Conservation (phyloP, 2,113 vertebrate genomes). For the Gobius niger region DNA sequence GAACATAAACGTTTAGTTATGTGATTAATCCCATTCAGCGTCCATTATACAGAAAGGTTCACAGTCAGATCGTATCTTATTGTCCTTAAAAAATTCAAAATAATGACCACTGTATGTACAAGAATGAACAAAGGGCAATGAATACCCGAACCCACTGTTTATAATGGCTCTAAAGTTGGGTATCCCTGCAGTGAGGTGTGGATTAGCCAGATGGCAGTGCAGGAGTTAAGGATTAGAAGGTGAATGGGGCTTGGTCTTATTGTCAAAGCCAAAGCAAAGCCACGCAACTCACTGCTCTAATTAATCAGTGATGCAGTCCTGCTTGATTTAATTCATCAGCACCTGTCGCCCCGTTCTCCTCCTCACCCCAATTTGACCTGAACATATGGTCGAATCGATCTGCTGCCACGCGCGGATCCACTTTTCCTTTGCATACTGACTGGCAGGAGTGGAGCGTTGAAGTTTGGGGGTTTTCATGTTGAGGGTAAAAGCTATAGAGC, state of each 20-base stretch:
- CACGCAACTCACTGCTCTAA: conserved; percentile 8
- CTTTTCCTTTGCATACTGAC: conserved; percentile 12
- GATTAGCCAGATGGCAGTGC: conserved; percentile 59
- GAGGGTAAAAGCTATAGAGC: conserved; percentile 16
- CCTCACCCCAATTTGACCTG: conserved; percentile 16
- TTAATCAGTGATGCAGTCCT: conserved; percentile 22
- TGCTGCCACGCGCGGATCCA: conserved; percentile 15
- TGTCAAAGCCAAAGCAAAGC: neutral
- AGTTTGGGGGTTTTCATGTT: neutral
- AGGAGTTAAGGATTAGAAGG: conserved; percentile 54
- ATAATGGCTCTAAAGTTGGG: conserved; percentile 6
- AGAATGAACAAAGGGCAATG: too few relatives aligned
- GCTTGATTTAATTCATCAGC: neutral
- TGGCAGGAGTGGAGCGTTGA: neutral
- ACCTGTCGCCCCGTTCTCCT: neutral
- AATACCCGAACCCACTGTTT: neutral
- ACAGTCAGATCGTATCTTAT: too few relatives aligned
- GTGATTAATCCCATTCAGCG: too few relatives aligned
- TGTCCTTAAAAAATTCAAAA: too few relatives aligned
- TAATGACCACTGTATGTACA: too few relatives aligned
- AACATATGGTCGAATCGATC: conserved; percentile 6
- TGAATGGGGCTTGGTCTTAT: conserved; percentile 22
- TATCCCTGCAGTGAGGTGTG: conserved; percentile 11
- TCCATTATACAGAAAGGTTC: too few relatives aligned
- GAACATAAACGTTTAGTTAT: too few relatives aligned